phyloP scores from a whole-genome alignment of 1,140 invertebrate genomes.

The Oreohelix idahoensis region DNA sequence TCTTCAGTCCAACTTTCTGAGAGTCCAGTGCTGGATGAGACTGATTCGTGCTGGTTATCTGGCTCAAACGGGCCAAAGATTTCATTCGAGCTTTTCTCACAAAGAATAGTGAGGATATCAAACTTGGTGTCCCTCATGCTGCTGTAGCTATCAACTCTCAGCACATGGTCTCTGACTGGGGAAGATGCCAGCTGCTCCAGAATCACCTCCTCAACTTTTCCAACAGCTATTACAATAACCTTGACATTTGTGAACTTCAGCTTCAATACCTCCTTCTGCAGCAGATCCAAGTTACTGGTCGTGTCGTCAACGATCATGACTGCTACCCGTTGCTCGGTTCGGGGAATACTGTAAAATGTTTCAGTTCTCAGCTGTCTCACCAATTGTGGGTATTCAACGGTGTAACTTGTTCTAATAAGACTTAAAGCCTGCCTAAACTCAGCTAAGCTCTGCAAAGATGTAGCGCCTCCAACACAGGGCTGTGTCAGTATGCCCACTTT shows the following conservation, averaged over 20 bases:
- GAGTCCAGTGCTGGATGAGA: not conserved
- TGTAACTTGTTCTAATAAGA: not conserved
- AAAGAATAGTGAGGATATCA: constrained; percentile 2
- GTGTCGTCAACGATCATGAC: constrained; percentile 10
- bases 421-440: not conserved
- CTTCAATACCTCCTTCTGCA: not conserved
- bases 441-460: not conserved
- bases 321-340: not conserved
- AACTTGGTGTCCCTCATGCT: constrained; percentile 3
- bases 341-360: not conserved
- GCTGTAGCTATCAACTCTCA: constrained; percentile 27
- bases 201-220: not conserved
- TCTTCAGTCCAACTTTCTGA: too few relatives aligned
- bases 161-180: not conserved
- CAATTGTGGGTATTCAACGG: not conserved
- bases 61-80: not conserved
- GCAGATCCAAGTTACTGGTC: constrained; percentile 1
- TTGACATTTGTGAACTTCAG: constrained; percentile 16
- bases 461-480: constrained; percentile 17
- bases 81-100: not conserved
- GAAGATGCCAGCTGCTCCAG: constrained; percentile 4
- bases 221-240: constrained; percentile 31
- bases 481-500: constrained; percentile 33
- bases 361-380: not conserved
- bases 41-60: not conserved